Conservation (phyloP, 2,113 vertebrate species). For the Kobus ellipsiprymnus region DNA sequence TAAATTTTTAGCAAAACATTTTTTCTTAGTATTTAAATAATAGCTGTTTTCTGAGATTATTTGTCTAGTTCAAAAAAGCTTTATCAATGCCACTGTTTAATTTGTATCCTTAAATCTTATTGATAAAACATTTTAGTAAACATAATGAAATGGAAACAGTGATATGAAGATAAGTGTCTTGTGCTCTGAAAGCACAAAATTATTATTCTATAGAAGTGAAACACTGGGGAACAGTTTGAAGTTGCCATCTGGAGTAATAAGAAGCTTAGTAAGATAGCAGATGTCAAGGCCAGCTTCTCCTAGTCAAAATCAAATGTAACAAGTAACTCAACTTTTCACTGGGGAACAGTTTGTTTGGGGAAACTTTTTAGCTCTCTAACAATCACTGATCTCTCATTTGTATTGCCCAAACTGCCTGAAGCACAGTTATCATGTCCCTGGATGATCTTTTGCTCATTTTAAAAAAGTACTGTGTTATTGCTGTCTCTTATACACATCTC, state of each 20-base stretch:
- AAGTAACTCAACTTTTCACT: conserved; percentile 56
- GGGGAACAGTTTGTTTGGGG: conserved; percentile 48
- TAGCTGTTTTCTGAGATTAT: neutral
- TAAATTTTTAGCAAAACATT: neutral
- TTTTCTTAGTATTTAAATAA: neutral
- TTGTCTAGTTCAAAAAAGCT: neutral
- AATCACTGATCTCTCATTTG: conserved; percentile 44
- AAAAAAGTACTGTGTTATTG: conserved; percentile 37
- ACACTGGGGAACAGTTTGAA: conserved; percentile 36
- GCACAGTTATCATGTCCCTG: conserved; percentile 16
- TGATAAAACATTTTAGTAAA: neutral
- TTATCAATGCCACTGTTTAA: neutral
- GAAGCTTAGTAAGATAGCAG: conserved; percentile 51
- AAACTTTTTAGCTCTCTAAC: conserved; percentile 36
- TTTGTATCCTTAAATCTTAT: neutral
- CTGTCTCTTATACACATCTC: no score
- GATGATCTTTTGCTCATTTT: conserved; percentile 49
- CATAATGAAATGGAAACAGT: neutral
- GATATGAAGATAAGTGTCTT: neutral
- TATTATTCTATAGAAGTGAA: conserved; percentile 57
- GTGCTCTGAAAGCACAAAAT: neutral
- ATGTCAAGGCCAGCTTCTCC: conserved; percentile 57
- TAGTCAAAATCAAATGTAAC: conserved; percentile 59
- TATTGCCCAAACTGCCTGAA: conserved; percentile 32
- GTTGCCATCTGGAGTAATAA: conserved; percentile 68